Base-by-base conservation (phyloP, 2,113 vertebrate species). In the Piaya cayana region DNA sequence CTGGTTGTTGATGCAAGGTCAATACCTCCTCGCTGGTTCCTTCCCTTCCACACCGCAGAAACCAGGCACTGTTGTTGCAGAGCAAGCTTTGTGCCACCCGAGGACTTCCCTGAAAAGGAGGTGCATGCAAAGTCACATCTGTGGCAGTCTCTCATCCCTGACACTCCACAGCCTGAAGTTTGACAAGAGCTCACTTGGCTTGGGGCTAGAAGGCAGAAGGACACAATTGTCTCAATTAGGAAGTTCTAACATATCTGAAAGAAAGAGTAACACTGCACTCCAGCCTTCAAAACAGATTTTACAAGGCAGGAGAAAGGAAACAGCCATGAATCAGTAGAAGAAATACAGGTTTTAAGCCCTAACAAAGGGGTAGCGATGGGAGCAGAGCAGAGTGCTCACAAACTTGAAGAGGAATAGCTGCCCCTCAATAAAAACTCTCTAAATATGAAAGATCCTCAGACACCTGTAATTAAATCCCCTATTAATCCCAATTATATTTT, bases 401-500 rank as follows among this genome's bases (percentile, higher is more conserved):
- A 96, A 93, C 80, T 91, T 93, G 59, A 95, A 82, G 68, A 59
- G 64, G 59, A 95, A 93, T 93, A 91, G 39, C 60, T 67, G 59
- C 47, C 82, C 88, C 60, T 84, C 79, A 50, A 85, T 77, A 87
- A 97, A 97, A 86, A 30, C 43, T 88, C 90, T 64, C 70, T 76
- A 83, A 94, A 92, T 82, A 58, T 72, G 82, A 97, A 92, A 94
- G 91, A 84, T 92, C 56, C 65, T 78, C 85, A 86, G 62, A 95
- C 74, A 88, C 92, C 65, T 92, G 65, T 88, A 95, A 90, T 88
- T 88, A 93, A 86, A 89, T 86, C 74, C 94, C 34, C 82, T 92
- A 67, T 93, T 96, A 96, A 95, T 95, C 77, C 62, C 16, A 55
- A 69, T n/a, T 76, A 52, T 72, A 64, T 91, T 94, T 97, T 92